Conservation (phyloP, 2,888 invertebrate genomes). For the Aricia artaxerxes region DNA sequence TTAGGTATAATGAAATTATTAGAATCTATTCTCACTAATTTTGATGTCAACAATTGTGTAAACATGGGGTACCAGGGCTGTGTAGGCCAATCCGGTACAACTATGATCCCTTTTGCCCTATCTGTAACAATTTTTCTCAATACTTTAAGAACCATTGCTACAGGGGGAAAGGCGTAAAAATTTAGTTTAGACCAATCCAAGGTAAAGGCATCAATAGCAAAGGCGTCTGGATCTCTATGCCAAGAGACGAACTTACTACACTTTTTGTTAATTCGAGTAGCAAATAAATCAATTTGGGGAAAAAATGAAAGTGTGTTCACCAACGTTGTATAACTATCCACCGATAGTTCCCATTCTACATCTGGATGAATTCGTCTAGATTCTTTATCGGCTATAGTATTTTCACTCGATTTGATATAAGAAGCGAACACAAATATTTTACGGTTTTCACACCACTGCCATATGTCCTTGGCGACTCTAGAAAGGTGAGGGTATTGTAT, state of each 20-base stretch:
- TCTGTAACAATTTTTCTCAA: slow-evolving; percentile 15
- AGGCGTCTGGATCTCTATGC: slow-evolving; percentile 11
- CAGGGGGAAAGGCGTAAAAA: slow-evolving; percentile 3
- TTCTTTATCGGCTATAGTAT: too few species aligned
- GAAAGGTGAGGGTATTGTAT: slow-evolving; percentile 36
- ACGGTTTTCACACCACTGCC: slow-evolving; percentile 44
- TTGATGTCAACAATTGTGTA: not conserved
- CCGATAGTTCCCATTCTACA: slow-evolving; percentile 40
- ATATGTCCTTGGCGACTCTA: slow-evolving; percentile 32
- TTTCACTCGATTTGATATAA: slow-evolving; percentile 43
- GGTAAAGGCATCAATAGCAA: not conserved
- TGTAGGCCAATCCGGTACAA: not conserved
- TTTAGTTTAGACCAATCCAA: not conserved
- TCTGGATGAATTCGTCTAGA: too few species aligned
- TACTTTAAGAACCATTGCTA: not conserved
- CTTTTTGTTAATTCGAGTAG: not conserved
- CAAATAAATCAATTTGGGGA: slow-evolving; percentile 14
- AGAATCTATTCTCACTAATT: not conserved
- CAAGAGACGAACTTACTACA: slow-evolving; percentile 12
- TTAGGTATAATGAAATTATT: slow-evolving; percentile 8
- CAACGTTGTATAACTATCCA: slow-evolving; percentile 8
- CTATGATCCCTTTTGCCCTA: slow-evolving; percentile 12
- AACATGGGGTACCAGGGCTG: not conserved
- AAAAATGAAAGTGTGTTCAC: not conserved
- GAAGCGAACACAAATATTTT: slow-evolving; percentile 47